A percentile compares a stretch with the other conserved stretches of the same genome.
Conservation (phyloP, 2,888 invertebrate species). For the Flexamia atlantica region DNA sequence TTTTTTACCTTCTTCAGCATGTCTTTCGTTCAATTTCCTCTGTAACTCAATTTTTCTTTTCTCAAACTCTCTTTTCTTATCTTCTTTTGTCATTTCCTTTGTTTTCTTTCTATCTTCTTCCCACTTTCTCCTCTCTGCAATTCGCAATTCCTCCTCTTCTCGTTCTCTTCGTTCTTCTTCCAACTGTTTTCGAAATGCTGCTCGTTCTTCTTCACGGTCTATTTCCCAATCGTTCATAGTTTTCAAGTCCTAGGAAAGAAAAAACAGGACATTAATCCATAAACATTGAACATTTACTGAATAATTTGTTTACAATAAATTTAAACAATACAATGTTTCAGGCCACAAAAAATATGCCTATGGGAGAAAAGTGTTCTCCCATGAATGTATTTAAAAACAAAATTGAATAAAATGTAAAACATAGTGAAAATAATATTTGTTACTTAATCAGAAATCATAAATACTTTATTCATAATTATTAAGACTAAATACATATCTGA, state of each 20-base stretch:
- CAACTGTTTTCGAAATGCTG: neutral
- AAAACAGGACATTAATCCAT: too few relatives aligned
- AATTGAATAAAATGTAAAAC: too few relatives aligned
- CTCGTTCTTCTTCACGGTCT: slow-evolving; percentile 22
- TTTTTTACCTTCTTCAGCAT: slow-evolving; percentile 32
- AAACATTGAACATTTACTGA: too few relatives aligned
- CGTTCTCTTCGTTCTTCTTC: slow-evolving; percentile 32
- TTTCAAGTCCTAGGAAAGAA: slow-evolving; percentile 28
- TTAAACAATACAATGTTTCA: too few relatives aligned
- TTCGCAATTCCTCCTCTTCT: slow-evolving; percentile 10
- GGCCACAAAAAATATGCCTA: too few relatives aligned
- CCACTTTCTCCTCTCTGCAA: neutral
- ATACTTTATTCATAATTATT: too few relatives aligned
- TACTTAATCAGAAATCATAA: too few relatives aligned
- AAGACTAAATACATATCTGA: too few relatives aligned
- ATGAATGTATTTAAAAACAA: too few relatives aligned
- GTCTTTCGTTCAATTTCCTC: slow-evolving; percentile 12
- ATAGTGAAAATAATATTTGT: too few relatives aligned
- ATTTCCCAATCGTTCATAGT: slow-evolving; percentile 19
- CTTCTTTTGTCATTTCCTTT: slow-evolving; percentile 15
- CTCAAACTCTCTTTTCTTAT: slow-evolving; percentile 9
- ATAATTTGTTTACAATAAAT: too few relatives aligned
- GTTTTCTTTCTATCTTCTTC: slow-evolving; percentile 43
- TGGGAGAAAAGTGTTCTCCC: too few relatives aligned
- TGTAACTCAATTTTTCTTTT: slow-evolving; percentile 23